Base-by-base conservation (phyloP, 2,888 invertebrate genomes). In the Papilio elwesi region DNA sequence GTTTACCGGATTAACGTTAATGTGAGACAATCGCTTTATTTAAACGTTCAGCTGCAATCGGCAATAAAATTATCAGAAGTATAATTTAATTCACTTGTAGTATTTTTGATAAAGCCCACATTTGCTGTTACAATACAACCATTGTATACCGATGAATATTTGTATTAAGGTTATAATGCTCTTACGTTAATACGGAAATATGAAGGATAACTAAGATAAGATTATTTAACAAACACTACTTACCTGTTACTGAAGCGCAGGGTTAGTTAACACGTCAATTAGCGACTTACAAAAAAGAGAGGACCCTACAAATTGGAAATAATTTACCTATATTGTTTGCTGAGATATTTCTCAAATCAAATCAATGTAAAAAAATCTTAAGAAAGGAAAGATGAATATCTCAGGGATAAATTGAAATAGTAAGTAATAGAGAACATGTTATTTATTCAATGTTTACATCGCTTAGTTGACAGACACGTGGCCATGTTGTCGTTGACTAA, bases 161-260 rank as follows among this genome's bases (percentile, higher is more conserved):
- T 26, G 26, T 26, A 26, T 26, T 2, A 26, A 26, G 26, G 26
- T 26, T 1, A 8, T 15, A 52, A 2, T 13, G 13, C 10, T 26
- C 2, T 13, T 36, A 57, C 57, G 7, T 57, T 26, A 36, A 57
- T 57, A 57, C 57, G 12, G 55, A 55, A 55, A 26, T 57, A 26
- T 57, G 12, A 36, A 57, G 36, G 36, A 57, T 57, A 13, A 7
- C 12, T 6, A 57, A 57, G 57, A 57, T 57, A 57, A 57, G 57
- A 57, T 57, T 57, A 57, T 6, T 12, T 57, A 57, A 57, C 26
- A 26, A 26, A 26, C 36, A 26, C 55, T 36, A 57, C 11, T 57
- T 57, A 57, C 36, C 57, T 57, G 26, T 57, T 36, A 57, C 57
- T 26, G 13, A 57, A 13, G 16, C 26, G 6, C 13, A 26, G 26